Percentiles rank a stretch among this genome's conserved stretches.
Evolutionary conservation across 64 coral and sea anemone species (phyloP).

Genomic region (Orbicella faveolata): DNA sequence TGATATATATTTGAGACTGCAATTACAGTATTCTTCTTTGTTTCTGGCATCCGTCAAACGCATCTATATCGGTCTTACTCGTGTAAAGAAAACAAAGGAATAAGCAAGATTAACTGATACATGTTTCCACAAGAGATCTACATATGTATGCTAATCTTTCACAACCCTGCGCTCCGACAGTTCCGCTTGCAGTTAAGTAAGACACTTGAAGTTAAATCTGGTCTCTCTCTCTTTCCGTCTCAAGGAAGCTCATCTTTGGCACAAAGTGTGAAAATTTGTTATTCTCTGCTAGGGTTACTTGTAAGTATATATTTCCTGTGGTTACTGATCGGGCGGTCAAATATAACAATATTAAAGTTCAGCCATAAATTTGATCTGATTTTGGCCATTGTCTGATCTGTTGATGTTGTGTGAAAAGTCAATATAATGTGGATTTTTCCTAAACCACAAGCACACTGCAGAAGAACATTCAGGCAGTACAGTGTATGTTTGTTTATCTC

Average conservation of each 20-base stretch:
- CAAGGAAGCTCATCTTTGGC: not conserved
- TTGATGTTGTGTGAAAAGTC: not conserved
- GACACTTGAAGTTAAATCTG: not conserved
- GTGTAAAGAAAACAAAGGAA: constrained; percentile 2
- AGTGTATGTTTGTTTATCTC: too few relatives aligned
- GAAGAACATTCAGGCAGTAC: too few relatives aligned
- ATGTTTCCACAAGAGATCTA: not conserved
- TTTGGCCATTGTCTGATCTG: too few relatives aligned
- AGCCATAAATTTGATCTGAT: too few relatives aligned
- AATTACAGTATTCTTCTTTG: not conserved
- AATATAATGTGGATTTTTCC: not conserved
- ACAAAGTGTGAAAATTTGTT: too few relatives aligned
- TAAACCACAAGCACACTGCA: not conserved
- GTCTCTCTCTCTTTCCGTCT: not conserved
- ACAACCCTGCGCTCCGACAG: too few relatives aligned
- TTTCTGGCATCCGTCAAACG: not conserved
- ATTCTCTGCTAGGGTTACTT: too few relatives aligned
- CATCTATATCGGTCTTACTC: not conserved
- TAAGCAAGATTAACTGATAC: not conserved
- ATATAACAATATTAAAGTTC: too few relatives aligned
- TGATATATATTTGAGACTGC: not conserved
- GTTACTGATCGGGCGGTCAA: too few relatives aligned
- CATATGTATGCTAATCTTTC: not conserved
- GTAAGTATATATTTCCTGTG: too few relatives aligned
- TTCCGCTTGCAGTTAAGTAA: too few relatives aligned